Base-by-base conservation (phyloP, 2,888 invertebrate species). In the Tachina lurida region DNA sequence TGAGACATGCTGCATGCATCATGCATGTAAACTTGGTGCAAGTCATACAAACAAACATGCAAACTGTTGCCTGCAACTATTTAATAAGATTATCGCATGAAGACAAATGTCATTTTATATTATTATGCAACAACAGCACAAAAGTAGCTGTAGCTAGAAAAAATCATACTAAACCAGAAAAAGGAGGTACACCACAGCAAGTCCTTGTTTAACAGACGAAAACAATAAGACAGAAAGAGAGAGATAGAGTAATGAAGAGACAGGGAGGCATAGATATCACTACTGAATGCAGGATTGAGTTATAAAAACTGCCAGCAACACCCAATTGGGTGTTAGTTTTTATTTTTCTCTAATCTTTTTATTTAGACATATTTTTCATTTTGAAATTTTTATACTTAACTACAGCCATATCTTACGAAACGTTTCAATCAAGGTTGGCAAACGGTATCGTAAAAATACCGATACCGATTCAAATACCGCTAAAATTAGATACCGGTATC, bases 21-120 rank as follows among this genome's bases (percentile, higher is more conserved):
- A 77, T 68, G 60, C 60, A 68, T 68, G 56, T 67, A 49, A 56
- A 58, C 65, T 47, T 39, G 54, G 45, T 49, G 74, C 74, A 73
- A n/a, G 49, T 56, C 45, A 47, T 47, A 39, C 47, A 19, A 1
- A 79, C 62, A 41, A 13, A n/a, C 31, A 43, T 60, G 8, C 31
- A 13, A 60, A 62, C 63, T 65, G 67, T 43, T 68, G 77, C 84
- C 71, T 67, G 43, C 62, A 76, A 80, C 90, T 90, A 89, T 91
- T 91, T 91, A 91, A 91, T 91, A 90, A 90, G 91, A 91, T 91
- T 91, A 91, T 90, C 91, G 89, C 90, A 90, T 88, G 89, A 91
- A 89, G 91, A 91, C 91, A 91, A 91, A 91, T 90, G 90, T 90
- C 91, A 91, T 91, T 80, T 89, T 89, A 90, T 89, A 89, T 89